Evolutionary conservation across 2,888 invertebrate species (phyloP), one percentile per base, ranked within the genome.

Genomic region (Drosophila lutescens): DNA sequence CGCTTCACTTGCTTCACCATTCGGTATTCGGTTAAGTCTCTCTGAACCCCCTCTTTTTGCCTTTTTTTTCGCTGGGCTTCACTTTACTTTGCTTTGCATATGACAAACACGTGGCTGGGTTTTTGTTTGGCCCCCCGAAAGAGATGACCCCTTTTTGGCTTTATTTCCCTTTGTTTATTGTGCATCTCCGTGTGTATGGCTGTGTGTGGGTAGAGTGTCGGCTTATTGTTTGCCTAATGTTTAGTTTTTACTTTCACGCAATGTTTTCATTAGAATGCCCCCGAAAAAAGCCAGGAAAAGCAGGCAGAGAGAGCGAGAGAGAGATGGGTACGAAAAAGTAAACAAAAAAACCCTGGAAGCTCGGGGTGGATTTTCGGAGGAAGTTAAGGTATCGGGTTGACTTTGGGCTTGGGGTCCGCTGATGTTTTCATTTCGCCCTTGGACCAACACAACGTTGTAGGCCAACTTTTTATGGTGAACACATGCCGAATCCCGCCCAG

Each of bases 231-330:
- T 83, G 80, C 76, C 56, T 83, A 80, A 86, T 82, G 86, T 82
- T 86, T 80, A 71, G 72, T 71, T 86, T 86, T 82, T 86, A 82
- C 82, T 86, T 82, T 86, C 82, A 82, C 80, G 82, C 86, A 82
- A 82, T 83, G 82, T 86, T 82, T 82, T 82, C 76, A 82, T 82
- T 82, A 83, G 76, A 86, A 86, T 74, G 74, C 44, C 17, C n/a
- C 20, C 34, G 53, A 47, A 46, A 26, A 53, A 57, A 54, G 41
- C 49, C 60, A 51, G 46, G 12, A 44, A 44, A 8, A 15, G 15
- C 20, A 23, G 38, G 17, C 17, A 15, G 17, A 17, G 12, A 23
- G 4, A 23, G 13, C 12, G 12, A 12, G 12, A 13, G 12, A 23
- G 13, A 23, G 17, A 0, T 10, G 47, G 12, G 32, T 36, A 41